Conservation (phyloP, 1,140 invertebrate species). For the Leptopilina boulardi region DNA sequence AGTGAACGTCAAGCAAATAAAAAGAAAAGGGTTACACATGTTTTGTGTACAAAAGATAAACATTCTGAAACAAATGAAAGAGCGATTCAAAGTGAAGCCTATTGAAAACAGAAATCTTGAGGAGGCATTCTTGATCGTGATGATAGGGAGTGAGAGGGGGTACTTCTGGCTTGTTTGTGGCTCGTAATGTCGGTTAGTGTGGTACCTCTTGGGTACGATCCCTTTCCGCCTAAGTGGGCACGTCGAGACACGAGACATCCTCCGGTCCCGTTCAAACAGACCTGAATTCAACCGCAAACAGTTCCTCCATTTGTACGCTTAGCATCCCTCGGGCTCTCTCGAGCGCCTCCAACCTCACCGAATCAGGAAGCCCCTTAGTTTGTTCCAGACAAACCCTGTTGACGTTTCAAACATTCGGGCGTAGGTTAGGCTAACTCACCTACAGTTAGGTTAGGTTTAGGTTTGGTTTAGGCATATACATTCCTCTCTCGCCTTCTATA, state of each 20-base stretch:
- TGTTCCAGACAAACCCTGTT: conserved; percentile 26
- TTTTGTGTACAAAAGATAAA: too few relatives aligned
- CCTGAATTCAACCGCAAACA: conserved; percentile 31
- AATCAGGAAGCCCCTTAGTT: conserved; percentile 26
- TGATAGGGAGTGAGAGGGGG: neutral
- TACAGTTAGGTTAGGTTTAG: neutral
- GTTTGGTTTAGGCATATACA: conserved; percentile 20
- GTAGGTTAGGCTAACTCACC: conserved; percentile 1
- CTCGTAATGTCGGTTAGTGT: conserved; percentile 16
- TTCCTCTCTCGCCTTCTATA: neutral
- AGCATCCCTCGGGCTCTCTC: conserved; percentile 19
- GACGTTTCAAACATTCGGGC: conserved; percentile 23
- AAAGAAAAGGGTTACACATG: too few relatives aligned
- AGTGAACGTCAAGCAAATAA: too few relatives aligned
- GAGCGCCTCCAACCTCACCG: neutral
- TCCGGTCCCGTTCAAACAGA: conserved; percentile 23
- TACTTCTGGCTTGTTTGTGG: conserved; percentile 16
- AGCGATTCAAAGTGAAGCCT: neutral
- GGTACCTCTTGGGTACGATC: conserved; percentile 22
- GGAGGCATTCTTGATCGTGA: neutral
- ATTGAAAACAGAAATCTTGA: neutral
- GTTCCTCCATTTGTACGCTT: conserved; percentile 25
- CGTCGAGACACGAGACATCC: conserved; percentile 11
- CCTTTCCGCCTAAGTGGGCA: conserved; percentile 22
- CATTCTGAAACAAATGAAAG: too few relatives aligned